Conservation (phyloP, 1,140 invertebrate species). For the Radopholus similis region DNA sequence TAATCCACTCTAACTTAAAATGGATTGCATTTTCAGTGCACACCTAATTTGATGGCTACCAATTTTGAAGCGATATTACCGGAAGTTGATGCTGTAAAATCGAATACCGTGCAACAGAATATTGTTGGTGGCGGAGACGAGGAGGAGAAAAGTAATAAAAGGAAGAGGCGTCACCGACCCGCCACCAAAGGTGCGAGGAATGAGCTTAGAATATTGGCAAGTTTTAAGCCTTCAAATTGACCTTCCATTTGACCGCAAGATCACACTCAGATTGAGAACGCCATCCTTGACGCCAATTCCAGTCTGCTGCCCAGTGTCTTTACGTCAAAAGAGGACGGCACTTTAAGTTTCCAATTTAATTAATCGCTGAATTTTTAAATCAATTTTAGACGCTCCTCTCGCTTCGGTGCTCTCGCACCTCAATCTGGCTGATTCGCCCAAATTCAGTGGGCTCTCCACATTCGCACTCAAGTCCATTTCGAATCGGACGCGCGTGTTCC, state of each 20-base stretch:
- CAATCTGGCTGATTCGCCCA: background rate
- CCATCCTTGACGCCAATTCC: slow-evolving; percentile 5
- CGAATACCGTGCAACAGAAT: background rate
- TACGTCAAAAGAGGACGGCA: background rate
- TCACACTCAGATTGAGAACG: slow-evolving; percentile 25
- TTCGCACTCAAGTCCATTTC: slow-evolving; percentile 24
- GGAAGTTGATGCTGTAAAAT: background rate
- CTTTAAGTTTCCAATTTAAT: slow-evolving; percentile 1
- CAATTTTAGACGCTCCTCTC: slow-evolving; percentile 25
- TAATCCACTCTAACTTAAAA: too few species aligned
- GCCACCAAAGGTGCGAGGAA: background rate
- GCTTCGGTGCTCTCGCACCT: slow-evolving; percentile 17
- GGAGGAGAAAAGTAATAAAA: too few species aligned
- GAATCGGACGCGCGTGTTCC: slow-evolving; percentile 30
- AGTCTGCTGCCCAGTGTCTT: slow-evolving; percentile 15
- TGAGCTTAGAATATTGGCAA: background rate
- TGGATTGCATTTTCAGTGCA: too few species aligned
- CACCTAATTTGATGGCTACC: background rate
- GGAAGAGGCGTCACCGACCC: background rate
- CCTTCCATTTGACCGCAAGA: background rate
- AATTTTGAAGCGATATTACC: background rate
- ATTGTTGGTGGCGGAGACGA: too few species aligned
- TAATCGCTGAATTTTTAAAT: background rate
- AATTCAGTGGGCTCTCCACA: slow-evolving; percentile 4
- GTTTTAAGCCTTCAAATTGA: background rate